Evolutionary conservation across 2,888 invertebrate genomes (phyloP), one percentile per base, ranked within the genome.

Genomic region (Pterostichus madidus): DNA sequence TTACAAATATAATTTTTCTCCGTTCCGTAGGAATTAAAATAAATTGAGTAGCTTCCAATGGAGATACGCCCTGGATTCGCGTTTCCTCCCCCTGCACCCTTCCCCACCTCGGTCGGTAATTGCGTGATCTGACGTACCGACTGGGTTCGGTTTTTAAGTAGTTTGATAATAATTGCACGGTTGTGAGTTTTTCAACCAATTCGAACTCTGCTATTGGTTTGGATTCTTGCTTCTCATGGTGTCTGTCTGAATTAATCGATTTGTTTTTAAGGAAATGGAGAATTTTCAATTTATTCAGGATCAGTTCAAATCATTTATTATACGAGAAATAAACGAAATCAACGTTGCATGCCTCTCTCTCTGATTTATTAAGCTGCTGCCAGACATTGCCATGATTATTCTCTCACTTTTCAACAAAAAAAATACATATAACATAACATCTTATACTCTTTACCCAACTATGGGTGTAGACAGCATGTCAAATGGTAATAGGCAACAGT

Each of bases 21-120:
- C 89, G 87, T 89, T 88, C 88, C 87, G 86, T 86, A 87, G 87
- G 89, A 89, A 89, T 90, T 89, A 89, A 88, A 89, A 87, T 89
- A 89, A 90, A 90, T 90, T 89, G 89, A 89, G 90, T 89, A 87
- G 89, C 88, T 89, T 87, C 88, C 87, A 88, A 53, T 39, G 39
- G 39, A 39, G 39, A 39, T 39, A 39, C 39, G 39, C 39, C 39
- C 39, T 73, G 80, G 78, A 59, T 82, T 81, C 84, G 80, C 83
- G 56, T 77, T 79, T 59, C 59, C 75, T 79, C 39, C 77, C 79
- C 80, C 68, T 78, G 39, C 24, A 56, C 73, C 35, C 80, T 61
- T 39, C 59, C 39, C 75, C 53, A 35, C 44, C 35, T 73, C 52
- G 76, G 61, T 75, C 7, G 75, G 75, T 75, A 75, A 52, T 75